Percentiles rank a stretch among this genome's conserved stretches.
phyloP scores from a whole-genome alignment of 2,797 vertebrate genomes.

The Crenichthys baileyi region DNA sequence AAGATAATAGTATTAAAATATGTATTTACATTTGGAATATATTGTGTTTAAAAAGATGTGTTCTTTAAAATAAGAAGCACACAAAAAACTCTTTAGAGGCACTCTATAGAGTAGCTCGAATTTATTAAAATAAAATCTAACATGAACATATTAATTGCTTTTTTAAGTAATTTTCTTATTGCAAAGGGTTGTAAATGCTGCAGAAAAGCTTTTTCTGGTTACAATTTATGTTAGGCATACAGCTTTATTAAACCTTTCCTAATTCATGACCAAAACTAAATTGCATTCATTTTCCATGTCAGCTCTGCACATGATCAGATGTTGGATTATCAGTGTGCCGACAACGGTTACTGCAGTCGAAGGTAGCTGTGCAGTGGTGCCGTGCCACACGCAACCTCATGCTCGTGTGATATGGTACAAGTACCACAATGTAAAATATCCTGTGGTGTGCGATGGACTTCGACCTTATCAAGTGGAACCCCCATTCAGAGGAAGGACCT shows the following conservation, averaged over 20 bases:
- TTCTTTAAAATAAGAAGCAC: no score
- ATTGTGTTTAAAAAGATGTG: no score
- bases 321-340: slow-evolving; percentile 29
- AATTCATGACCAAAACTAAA: background rate
- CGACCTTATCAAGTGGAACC: accelerated
- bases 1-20: no score
- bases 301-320: slow-evolving; percentile 11
- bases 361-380: slow-evolving; percentile 60
- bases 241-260: background rate
- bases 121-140: background rate
- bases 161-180: background rate
- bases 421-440: background rate
- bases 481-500: slow-evolving; percentile 54
- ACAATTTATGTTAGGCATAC: background rate
- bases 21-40: no score
- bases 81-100: no score
- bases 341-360: slow-evolving; percentile 40
- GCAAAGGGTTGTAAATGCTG: background rate
- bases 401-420: slow-evolving; percentile 52
- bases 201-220: background rate
- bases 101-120: background rate
- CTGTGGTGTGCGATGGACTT: slow-evolving; percentile 37
- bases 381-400: slow-evolving; percentile 49
- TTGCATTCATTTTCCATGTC: background rate
- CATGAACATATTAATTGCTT: background rate